These are phyloP conservation scores for Eilema caniola DNA, from an alignment of 2,888 invertebrate genomes.

Conservation along the genomic window DNA sequence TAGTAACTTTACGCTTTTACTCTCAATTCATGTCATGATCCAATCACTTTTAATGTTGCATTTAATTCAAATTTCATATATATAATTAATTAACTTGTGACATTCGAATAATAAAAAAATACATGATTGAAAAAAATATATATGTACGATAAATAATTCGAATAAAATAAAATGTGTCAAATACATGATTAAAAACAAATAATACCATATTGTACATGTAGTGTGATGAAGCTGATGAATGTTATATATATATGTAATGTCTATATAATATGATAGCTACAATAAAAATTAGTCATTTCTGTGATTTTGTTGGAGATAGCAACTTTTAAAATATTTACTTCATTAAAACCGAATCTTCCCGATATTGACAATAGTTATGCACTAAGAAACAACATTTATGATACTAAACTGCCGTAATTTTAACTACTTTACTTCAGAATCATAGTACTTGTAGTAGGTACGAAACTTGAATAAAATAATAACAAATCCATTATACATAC, in stretches of 20 bases:
- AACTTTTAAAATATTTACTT: conserved; percentile 41
- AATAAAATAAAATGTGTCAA: conserved; percentile 53
- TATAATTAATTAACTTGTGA: conserved; percentile 65
- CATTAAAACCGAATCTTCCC: conserved; percentile 28
- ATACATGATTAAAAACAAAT: conserved; percentile 51
- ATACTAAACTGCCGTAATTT: conserved; percentile 31
- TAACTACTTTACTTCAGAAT: conserved; percentile 36
- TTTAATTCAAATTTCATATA: conserved; percentile 50
- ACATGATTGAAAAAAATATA: conserved; percentile 62
- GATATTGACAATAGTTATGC: conserved; percentile 40
- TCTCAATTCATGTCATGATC: conserved; percentile 71
- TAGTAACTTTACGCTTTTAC: conserved; percentile 60
- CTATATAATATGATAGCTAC: conserved; percentile 35
- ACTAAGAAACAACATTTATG: conserved; percentile 42
- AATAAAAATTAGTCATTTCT: conserved; percentile 43
- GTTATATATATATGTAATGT: conserved; percentile 30
- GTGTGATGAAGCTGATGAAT: conserved; percentile 47
- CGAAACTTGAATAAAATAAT: conserved; percentile 39
- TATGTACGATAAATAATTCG: conserved; percentile 54
- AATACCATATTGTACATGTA: conserved; percentile 40
- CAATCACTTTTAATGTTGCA: conserved; percentile 56
- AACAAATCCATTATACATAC: conserved; percentile 39
- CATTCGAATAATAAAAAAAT: conserved; percentile 59
- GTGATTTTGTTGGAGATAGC: conserved; percentile 41
- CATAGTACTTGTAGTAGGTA: conserved; percentile 32